Conservation (phyloP, 2,113 vertebrate species). For the Halcyon malimbica region DNA sequence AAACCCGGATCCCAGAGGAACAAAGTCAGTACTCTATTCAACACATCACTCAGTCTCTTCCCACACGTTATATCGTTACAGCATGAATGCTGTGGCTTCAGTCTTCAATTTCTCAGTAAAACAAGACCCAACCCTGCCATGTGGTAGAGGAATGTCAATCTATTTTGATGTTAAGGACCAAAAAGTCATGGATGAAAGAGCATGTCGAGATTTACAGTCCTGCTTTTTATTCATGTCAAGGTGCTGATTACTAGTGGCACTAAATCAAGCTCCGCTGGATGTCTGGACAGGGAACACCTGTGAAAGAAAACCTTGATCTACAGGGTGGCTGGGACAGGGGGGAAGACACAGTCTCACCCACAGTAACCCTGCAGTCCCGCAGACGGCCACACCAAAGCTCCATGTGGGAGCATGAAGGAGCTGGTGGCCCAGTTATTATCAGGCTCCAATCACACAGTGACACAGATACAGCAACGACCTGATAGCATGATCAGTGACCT, state of each 20-base stretch:
- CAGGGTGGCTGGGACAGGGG: not conserved
- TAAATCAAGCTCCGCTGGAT: not conserved
- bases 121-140: slow-evolving; percentile 8
- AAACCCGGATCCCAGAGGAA: slow-evolving; percentile 51
- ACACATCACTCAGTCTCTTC: not conserved
- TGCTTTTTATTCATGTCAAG: slow-evolving; percentile 51
- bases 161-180: slow-evolving; percentile 46
- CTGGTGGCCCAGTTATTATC: not conserved
- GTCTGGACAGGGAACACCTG: slow-evolving; percentile 22
- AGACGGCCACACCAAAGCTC: slow-evolving; percentile 35
- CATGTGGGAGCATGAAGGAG: not conserved
- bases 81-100: not conserved
- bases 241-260: slow-evolving; percentile 29
- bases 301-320: not conserved
- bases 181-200: slow-evolving; percentile 41
- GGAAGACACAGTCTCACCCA: not conserved
- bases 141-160: slow-evolving; percentile 27
- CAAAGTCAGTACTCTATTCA: slow-evolving; percentile 33
- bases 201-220: slow-evolving; percentile 10
- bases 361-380: slow-evolving; percentile 15
- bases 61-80: not conserved
- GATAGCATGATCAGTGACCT: slow-evolving; percentile 44
- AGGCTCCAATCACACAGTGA: not conserved
- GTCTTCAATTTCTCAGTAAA: slow-evolving; percentile 51
- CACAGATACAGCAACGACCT: slow-evolving; percentile 9